phyloP scores from a whole-genome alignment of 2,888 invertebrate genomes.

The Dysmachus trigonus region DNA sequence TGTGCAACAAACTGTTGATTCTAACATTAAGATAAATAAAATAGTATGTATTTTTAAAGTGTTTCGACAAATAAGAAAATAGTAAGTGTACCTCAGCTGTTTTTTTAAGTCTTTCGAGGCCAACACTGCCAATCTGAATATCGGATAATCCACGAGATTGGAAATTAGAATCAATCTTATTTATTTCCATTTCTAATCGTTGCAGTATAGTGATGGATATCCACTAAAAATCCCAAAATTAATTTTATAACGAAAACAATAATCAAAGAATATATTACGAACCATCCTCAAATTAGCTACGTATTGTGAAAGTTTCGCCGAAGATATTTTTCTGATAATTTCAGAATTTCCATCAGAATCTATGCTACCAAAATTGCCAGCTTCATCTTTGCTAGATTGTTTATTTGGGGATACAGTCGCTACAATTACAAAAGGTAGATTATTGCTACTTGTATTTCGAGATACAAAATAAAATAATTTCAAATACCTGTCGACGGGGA shows the following conservation, averaged over 20 bases:
- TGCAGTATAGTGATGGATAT: constrained; percentile 83
- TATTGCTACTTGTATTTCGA: background rate
- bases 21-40: constrained; percentile 49
- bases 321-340: constrained; percentile 63
- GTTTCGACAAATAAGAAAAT: constrained; percentile 60
- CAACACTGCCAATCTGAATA: constrained; percentile 74
- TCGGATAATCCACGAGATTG: constrained; percentile 75
- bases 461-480: background rate
- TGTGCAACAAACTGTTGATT: constrained; percentile 62
- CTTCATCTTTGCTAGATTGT: constrained; percentile 59
- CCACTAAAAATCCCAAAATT: constrained; percentile 70
- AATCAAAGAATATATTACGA: constrained; percentile 42
- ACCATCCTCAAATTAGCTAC: constrained; percentile 80
- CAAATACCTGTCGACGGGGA: constrained; percentile 58
- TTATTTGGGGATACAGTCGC: constrained; percentile 58
- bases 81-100: constrained; percentile 70
- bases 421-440: background rate
- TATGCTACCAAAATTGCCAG: constrained; percentile 53
- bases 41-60: constrained; percentile 55
- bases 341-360: constrained; percentile 62
- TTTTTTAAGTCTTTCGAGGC: constrained; percentile 78
- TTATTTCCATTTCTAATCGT: constrained; percentile 79
- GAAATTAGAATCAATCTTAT: constrained; percentile 74
- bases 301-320: constrained; percentile 77
- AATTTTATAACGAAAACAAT: background rate